Base-by-base conservation (phyloP, 2,797 vertebrate genomes). In the Thunnus albacares region DNA sequence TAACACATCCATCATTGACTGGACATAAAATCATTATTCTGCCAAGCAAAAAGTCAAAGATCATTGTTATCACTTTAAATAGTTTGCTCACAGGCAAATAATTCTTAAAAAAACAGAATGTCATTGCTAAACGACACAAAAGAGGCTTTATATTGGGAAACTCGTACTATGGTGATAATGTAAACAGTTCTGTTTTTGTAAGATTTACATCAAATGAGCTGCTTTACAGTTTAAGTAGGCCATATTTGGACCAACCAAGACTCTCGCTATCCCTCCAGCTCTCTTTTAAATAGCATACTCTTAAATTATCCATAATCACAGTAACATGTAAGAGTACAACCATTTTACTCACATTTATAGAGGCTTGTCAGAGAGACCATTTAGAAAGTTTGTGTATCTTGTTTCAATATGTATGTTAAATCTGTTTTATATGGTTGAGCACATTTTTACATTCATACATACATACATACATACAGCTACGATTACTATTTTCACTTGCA, bases 1-100 rank as follows among this genome's bases (percentile, higher is more conserved):
- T 82, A 84, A 80, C 78, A 71, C 80, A 83, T 90, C 74, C 30
- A 71, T 87, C 70, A 84, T 72, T 71, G 62, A 76, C 4, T 0
- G 30, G 76, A 87, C 83, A 82, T 75, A 68, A 89, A 91, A 89
- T 92, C 84, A 87, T 86, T 90, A 84, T 77, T 67, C 65, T 81
- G 87, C 75, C 75, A 75, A 83, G 82, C 58, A 77, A 78, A 76
- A 85, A 85, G 89, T 88, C 86, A 88, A 86, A 88, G 74, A 79
- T 63, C 75, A 47, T 51, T 53, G 72, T 73, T 82, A 81, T 89
- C 79, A 56, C 65, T 62, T 73, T 55, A 86, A 87, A 87, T 80
- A 80, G 70, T 82, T 80, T 83, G 55, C 64, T 67, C 68, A 85
- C 73, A 84, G 64, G 57, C 38, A 82, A 82, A 86, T 75, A 76